Conservation (phyloP, 1,140 invertebrate species). For the Mesaphorura yosii region DNA sequence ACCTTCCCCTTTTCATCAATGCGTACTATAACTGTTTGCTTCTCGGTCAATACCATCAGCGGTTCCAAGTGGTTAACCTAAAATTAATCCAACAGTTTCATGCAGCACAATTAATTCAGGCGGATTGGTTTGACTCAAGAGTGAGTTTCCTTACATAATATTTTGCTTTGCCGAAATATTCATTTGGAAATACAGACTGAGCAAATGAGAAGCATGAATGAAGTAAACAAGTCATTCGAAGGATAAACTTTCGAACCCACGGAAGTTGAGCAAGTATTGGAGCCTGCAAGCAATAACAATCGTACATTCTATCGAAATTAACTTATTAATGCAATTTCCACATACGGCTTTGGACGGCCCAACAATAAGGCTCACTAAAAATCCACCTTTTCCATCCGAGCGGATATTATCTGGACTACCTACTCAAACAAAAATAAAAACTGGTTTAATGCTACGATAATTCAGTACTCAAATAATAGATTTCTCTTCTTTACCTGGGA, state of each 20-base stretch:
- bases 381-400: slow-evolving; percentile 50
- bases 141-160: slow-evolving; percentile 24
- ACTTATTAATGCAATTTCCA: not conserved
- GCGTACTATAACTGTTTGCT: slow-evolving; percentile 37
- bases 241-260: slow-evolving; percentile 34
- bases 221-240: slow-evolving; percentile 30
- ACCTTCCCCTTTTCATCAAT: slow-evolving; percentile 55
- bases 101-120: not conserved
- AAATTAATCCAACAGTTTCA: not conserved
- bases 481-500: too few species aligned
- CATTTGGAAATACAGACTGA: slow-evolving; percentile 22
- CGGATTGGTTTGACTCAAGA: not conserved
- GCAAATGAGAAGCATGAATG: slow-evolving; percentile 22
- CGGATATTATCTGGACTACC: slow-evolving; percentile 71
- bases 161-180: slow-evolving; percentile 17
- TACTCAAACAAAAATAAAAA: too few species aligned
- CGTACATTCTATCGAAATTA: slow-evolving; percentile 1
- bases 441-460: too few species aligned
- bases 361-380: slow-evolving; percentile 49
- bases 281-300: slow-evolving; percentile 25
- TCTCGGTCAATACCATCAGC: slow-evolving; percentile 7
- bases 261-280: slow-evolving; percentile 36
- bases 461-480: too few species aligned
- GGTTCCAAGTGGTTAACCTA: slow-evolving; percentile 34
- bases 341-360: slow-evolving; percentile 28